These are phyloP conservation scores for Stylophora pistillata DNA, from an alignment of 64 coral and sea anemone genomes.

Conservation along the genomic window DNA sequence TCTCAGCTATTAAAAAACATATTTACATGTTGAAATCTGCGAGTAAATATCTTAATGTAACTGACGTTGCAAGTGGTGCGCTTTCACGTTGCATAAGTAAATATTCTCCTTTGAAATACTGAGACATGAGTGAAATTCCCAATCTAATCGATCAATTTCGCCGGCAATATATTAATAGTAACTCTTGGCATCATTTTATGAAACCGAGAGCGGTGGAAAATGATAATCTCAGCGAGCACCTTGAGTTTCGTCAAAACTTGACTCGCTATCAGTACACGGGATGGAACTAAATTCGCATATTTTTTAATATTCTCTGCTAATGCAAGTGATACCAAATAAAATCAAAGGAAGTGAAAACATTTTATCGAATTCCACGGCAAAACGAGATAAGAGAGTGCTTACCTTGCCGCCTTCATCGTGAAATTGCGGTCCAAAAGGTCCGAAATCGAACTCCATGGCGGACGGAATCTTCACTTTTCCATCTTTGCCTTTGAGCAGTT, in stretches of 20 bases:
- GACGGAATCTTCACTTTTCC: constrained; percentile 27
- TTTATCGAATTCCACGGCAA: no score
- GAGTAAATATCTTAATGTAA: background rate
- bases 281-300: no score
- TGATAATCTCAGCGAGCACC: no score
- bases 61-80: background rate
- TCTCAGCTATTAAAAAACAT: no score
- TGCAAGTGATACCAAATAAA: no score
- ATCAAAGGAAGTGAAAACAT: no score
- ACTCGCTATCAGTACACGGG: no score
- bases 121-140: background rate
- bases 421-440: constrained; percentile 50
- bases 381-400: background rate
- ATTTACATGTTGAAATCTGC: background rate
- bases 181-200: no score
- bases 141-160: background rate
- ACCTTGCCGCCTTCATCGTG: constrained; percentile 20
- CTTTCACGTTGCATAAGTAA: background rate
- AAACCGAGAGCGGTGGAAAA: no score
- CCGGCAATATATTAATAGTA: background rate
- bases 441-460: constrained; percentile 57
- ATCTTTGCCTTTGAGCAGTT: constrained; percentile 49
- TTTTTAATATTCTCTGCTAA: no score
- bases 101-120: background rate
- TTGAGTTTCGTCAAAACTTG: no score